These are phyloP conservation scores for Eugnorisma glareosa DNA, from an alignment of 2,888 invertebrate species.

Conservation along the genomic window DNA sequence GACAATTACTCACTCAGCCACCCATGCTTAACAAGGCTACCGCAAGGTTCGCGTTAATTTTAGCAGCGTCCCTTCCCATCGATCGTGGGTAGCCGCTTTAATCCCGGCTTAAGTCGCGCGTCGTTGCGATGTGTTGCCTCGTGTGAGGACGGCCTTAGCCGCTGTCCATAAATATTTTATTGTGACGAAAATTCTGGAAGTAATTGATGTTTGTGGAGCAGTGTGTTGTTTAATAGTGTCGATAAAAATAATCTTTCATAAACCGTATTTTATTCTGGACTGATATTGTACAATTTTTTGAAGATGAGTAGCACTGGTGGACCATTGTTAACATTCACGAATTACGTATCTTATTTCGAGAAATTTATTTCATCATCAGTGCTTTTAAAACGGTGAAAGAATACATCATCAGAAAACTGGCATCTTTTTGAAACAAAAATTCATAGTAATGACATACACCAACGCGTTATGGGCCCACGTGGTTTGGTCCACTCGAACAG, in stretches of 20 bases:
- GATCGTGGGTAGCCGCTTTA: slow-evolving; percentile 58
- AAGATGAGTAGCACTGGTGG: neutral
- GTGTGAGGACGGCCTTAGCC: slow-evolving; percentile 41
- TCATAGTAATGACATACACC: neutral
- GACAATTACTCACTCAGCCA: slow-evolving; percentile 58
- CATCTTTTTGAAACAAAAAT: neutral
- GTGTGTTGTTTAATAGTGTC: slow-evolving; percentile 7
- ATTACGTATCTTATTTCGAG: neutral
- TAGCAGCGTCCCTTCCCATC: slow-evolving; percentile 56
- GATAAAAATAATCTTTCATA: neutral
- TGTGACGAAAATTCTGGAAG: slow-evolving; percentile 20
- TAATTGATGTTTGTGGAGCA: slow-evolving; percentile 20
- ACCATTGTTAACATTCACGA: neutral
- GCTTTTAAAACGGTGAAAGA: neutral
- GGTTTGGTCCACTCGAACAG: neutral
- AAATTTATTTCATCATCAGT: neutral
- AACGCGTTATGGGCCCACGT: neutral
- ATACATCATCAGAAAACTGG: neutral
- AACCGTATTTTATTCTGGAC: neutral
- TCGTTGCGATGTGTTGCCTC: slow-evolving; percentile 44
- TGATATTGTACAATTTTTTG: no score
- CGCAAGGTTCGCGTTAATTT: slow-evolving; percentile 66
- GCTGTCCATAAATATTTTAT: slow-evolving; percentile 51
- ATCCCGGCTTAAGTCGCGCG: slow-evolving; percentile 57
- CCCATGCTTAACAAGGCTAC: slow-evolving; percentile 57